A percentile compares a stretch with the other conserved stretches of the same genome.
Conservation (phyloP, 2,888 invertebrate genomes). For the Tribolium freemani region DNA sequence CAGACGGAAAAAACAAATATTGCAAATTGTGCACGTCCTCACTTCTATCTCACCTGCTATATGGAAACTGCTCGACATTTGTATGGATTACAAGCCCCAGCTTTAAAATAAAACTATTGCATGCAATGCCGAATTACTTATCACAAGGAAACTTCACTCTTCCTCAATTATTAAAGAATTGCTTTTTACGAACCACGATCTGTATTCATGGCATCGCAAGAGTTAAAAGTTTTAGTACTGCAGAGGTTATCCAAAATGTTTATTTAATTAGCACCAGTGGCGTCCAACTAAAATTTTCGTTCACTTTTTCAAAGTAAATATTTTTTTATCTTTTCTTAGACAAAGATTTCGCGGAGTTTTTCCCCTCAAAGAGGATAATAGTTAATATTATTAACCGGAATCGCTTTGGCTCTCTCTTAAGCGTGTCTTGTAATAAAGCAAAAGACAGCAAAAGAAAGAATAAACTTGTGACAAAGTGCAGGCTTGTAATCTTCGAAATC, state of each 20-base stretch:
- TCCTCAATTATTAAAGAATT: neutral
- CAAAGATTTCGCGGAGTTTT: no score
- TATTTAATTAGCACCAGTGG: neutral
- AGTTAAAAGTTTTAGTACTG: slow-evolving; percentile 1
- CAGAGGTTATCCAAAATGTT: neutral
- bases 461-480: neutral
- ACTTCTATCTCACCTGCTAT: neutral
- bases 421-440: neutral
- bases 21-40: neutral
- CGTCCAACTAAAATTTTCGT: no score
- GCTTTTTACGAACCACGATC: neutral
- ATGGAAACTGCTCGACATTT: slow-evolving; percentile 6
- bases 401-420: neutral
- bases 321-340: no score
- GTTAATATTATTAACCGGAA: no score
- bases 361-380: no score
- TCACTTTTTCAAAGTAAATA: no score
- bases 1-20: neutral
- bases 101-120: slow-evolving; percentile 11
- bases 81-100: neutral
- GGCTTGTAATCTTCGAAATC: neutral
- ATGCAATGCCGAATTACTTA: neutral
- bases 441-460: neutral
- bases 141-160: neutral
- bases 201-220: neutral